phyloP scores from a whole-genome alignment of 2,797 vertebrate species.

The Ctenopoma multispine region DNA sequence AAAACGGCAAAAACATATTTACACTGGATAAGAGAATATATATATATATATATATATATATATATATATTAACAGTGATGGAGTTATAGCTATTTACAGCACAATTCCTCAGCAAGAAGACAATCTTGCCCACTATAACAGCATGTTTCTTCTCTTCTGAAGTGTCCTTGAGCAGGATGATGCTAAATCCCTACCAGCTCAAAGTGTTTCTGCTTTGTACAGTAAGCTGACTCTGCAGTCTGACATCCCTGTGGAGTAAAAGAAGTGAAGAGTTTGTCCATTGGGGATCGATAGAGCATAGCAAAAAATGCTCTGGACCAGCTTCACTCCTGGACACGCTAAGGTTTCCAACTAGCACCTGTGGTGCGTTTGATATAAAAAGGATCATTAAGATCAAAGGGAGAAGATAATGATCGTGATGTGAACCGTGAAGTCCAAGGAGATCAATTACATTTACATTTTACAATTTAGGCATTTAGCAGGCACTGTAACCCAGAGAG shows the following conservation, averaged over 20 bases:
- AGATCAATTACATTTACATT: conserved; percentile 73
- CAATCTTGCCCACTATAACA: conserved; percentile 21
- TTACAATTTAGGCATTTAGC: conserved; percentile 68
- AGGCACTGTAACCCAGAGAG: conserved; percentile 35
- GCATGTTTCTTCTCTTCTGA: conserved; percentile 37
- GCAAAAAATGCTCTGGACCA: conserved; percentile 27
- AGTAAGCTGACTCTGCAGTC: conserved; percentile 54
- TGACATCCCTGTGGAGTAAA: conserved; percentile 31
- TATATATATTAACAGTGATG: not conserved
- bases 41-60: not conserved
- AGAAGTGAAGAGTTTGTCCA: conserved; percentile 49
- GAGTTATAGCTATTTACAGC: conserved; percentile 8
- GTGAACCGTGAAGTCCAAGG: conserved; percentile 52
- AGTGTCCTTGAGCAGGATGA: conserved; percentile 60
- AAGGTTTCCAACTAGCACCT: conserved; percentile 62
- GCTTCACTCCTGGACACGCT: conserved; percentile 32
- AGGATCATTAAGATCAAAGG: conserved; percentile 63
- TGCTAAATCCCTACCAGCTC: conserved; percentile 46
- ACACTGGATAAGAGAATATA: not conserved
- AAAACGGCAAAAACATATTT: not conserved
- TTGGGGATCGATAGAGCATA: conserved; percentile 50
- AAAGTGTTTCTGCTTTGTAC: conserved; percentile 40
- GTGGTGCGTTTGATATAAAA: conserved; percentile 65
- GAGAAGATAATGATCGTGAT: conserved; percentile 60
- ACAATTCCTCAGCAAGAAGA: conserved; percentile 11